These are phyloP conservation scores for Rallus crepitans DNA, from an alignment of 2,797 vertebrate species.

Conservation along the genomic window DNA sequence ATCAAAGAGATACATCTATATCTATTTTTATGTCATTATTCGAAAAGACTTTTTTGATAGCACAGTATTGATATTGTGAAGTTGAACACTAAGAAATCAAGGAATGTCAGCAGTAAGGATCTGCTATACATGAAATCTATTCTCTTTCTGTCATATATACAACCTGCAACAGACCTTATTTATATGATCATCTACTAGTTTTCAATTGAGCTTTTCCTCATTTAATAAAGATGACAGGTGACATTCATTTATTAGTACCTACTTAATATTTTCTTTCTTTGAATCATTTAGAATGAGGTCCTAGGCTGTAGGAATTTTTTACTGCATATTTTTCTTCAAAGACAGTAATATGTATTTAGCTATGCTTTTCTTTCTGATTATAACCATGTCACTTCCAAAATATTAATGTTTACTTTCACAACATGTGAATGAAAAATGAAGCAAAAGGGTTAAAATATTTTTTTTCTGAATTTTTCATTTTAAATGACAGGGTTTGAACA, in stretches of 20 bases:
- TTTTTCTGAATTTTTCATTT: background rate
- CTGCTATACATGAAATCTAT: background rate
- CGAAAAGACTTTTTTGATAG: background rate
- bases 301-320: background rate
- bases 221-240: background rate
- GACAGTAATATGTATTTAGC: background rate
- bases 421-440: background rate
- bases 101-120: background rate
- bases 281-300: background rate
- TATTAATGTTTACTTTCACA: background rate
- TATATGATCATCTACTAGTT: background rate
- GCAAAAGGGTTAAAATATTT: background rate
- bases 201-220: background rate
- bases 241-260: background rate
- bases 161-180: background rate
- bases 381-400: background rate
- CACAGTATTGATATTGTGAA: background rate
- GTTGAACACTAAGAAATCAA: background rate
- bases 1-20: background rate
- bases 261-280: background rate
- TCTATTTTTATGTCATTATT: background rate
- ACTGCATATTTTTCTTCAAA: background rate
- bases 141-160: background rate
- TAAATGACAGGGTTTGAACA: background rate
- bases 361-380: background rate